Percentiles rank a stretch among this genome's conserved stretches.
These are phyloP conservation scores for Polypterus bichir DNA, from an alignment of 2,113 vertebrate genomes.

Conservation along the genomic window DNA sequence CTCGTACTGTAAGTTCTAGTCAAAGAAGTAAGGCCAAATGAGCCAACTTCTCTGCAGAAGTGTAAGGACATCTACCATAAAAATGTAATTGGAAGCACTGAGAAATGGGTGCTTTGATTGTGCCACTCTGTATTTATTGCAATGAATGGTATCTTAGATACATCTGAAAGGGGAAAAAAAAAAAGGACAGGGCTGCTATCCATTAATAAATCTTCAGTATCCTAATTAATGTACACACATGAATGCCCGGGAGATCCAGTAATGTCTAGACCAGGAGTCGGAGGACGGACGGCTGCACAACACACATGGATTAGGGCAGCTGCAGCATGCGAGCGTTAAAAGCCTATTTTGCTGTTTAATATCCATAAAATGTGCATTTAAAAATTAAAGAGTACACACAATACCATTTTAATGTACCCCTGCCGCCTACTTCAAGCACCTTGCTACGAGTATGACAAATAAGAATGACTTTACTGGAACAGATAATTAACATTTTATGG, in stretches of 20 bases:
- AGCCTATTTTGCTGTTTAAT: slow-evolving; percentile 43
- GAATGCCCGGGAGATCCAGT: slow-evolving; percentile 6
- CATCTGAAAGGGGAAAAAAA: slow-evolving; percentile 1
- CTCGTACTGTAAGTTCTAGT: too few species aligned
- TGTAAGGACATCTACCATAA: too few species aligned
- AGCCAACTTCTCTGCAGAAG: too few species aligned
- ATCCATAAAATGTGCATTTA: slow-evolving; percentile 38
- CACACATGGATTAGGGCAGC: slow-evolving; percentile 26
- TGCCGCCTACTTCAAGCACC: slow-evolving; percentile 27
- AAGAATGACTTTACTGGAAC: slow-evolving; percentile 17
- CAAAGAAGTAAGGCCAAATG: too few species aligned
- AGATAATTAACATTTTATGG: slow-evolving; percentile 39
- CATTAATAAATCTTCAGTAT: slow-evolving; percentile 35
- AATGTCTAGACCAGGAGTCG: slow-evolving; percentile 14
- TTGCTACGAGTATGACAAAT: slow-evolving; percentile 20
- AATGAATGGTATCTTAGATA: too few species aligned
- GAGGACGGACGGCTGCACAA: slow-evolving; percentile 21
- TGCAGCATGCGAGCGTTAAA: slow-evolving; percentile 35
- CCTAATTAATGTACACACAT: slow-evolving; percentile 39
- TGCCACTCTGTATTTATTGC: too few species aligned
- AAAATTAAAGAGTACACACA: slow-evolving; percentile 29
- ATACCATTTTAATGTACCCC: slow-evolving; percentile 31
- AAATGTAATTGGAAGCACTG: too few species aligned
- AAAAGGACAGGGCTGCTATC: too few species aligned
- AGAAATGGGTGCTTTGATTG: too few species aligned